Evolutionary conservation across 2,113 vertebrate genomes (phyloP).

Genomic region (Halcyon senegalensis): DNA sequence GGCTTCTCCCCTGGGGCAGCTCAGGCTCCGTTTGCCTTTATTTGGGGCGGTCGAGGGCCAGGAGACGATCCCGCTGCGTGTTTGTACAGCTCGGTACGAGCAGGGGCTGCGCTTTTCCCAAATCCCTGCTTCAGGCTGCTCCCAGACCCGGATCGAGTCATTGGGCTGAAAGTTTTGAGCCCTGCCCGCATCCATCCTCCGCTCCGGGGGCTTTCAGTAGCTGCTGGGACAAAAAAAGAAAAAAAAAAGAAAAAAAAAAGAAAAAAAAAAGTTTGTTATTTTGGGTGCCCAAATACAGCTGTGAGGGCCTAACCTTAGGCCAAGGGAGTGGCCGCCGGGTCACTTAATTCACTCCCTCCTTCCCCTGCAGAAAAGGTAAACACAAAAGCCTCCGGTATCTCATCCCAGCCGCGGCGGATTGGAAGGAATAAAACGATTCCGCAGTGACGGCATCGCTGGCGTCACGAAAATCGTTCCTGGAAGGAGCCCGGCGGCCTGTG

Average conservation of each 20-base stretch:
- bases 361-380: neutral
- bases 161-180: neutral
- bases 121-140: neutral
- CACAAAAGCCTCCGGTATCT: neutral
- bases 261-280: neutral
- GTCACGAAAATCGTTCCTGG: neutral
- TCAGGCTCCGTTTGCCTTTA: neutral
- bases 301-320: neutral
- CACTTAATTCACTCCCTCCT: neutral
- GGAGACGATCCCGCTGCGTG: fast-evolving
- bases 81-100: fast-evolving
- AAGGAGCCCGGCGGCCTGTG: neutral
- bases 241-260: neutral
- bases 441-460: fast-evolving
- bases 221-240: neutral
- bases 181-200: fast-evolving
- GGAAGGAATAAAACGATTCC: neutral
- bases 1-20: neutral
- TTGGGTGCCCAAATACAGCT: neutral
- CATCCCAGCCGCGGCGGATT: fast-evolving
- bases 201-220: neutral
- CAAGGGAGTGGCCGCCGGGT: neutral
- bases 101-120: neutral
- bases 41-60: fast-evolving
- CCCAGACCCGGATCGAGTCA: fast-evolving